Percentiles rank a stretch among this genome's conserved stretches.
phyloP scores from a whole-genome alignment of 2,888 invertebrate species.

The Conchocele bisecta region DNA sequence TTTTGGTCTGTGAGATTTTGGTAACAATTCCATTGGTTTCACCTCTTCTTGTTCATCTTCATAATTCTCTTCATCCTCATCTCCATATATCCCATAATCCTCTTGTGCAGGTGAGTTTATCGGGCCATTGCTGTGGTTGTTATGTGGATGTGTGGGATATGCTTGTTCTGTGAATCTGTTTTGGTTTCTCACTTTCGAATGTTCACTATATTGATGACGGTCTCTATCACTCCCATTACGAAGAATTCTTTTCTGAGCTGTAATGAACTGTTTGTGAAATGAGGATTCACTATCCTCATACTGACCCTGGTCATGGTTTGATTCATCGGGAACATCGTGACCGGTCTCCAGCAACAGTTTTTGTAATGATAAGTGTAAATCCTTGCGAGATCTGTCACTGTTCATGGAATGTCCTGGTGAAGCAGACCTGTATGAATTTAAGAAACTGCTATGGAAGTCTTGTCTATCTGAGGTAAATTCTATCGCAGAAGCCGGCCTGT shows the following conservation, averaged over 20 bases:
- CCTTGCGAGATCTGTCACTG: slow-evolving; percentile 58
- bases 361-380: slow-evolving; percentile 62
- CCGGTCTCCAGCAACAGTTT: slow-evolving; percentile 59
- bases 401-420: slow-evolving; percentile 44
- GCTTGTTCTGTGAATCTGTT: not conserved
- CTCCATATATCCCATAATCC: slow-evolving; percentile 67
- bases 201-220: not conserved
- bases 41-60: slow-evolving; percentile 44
- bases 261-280: slow-evolving; percentile 50
- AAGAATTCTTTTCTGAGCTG: slow-evolving; percentile 46
- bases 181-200: not conserved
- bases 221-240: slow-evolving; percentile 25
- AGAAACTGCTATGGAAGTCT: slow-evolving; percentile 49
- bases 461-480: slow-evolving; percentile 61
- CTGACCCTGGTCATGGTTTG: slow-evolving; percentile 29
- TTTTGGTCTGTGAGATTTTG: slow-evolving; percentile 52
- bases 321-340: slow-evolving; percentile 26
- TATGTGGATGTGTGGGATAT: not conserved
- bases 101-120: slow-evolving; percentile 24
- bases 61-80: slow-evolving; percentile 63
- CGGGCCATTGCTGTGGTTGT: not conserved
- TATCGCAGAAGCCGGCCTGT: slow-evolving; percentile 68
- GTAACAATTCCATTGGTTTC: slow-evolving; percentile 48
- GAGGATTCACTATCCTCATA: slow-evolving; percentile 18
- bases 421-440: slow-evolving; percentile 46